Evolutionary conservation across 2,888 invertebrate genomes (phyloP).

Genomic region (Volucella inanis): DNA sequence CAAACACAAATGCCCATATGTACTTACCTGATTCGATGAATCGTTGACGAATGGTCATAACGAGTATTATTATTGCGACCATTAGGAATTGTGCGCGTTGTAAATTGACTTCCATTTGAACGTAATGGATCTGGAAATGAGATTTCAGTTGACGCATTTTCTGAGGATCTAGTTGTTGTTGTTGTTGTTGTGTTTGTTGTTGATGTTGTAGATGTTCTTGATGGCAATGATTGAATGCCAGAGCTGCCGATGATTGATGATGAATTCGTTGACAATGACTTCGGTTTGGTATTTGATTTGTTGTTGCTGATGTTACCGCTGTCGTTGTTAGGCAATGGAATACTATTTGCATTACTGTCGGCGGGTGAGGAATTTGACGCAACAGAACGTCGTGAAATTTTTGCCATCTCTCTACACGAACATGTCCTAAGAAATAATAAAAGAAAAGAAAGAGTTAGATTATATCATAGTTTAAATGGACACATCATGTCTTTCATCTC

Average conservation of each 20-base stretch:
- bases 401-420: slow-evolving; percentile 83
- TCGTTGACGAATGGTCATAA: slow-evolving; percentile 60
- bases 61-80: slow-evolving; percentile 74
- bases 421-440: slow-evolving; percentile 80
- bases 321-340: slow-evolving; percentile 78
- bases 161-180: slow-evolving; percentile 54
- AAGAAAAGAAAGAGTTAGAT: background rate
- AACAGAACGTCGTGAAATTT: slow-evolving; percentile 83
- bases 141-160: slow-evolving; percentile 59
- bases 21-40: slow-evolving; percentile 58
- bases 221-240: slow-evolving; percentile 50
- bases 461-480: too few species aligned
- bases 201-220: slow-evolving; percentile 25
- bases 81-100: slow-evolving; percentile 76
- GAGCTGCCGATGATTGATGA: slow-evolving; percentile 62
- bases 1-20: background rate
- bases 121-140: slow-evolving; percentile 75
- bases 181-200: slow-evolving; percentile 36
- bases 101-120: slow-evolving; percentile 75
- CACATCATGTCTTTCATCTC: too few species aligned
- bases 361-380: slow-evolving; percentile 77
- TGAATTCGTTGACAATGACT: slow-evolving; percentile 76
- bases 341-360: slow-evolving; percentile 70
- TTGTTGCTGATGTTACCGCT: slow-evolving; percentile 75
- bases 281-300: slow-evolving; percentile 68